Percentiles rank a stretch among this genome's conserved stretches.
Evolutionary conservation across 2,797 vertebrate genomes (phyloP).

Genomic region (Tauraco hartlaubi): DNA sequence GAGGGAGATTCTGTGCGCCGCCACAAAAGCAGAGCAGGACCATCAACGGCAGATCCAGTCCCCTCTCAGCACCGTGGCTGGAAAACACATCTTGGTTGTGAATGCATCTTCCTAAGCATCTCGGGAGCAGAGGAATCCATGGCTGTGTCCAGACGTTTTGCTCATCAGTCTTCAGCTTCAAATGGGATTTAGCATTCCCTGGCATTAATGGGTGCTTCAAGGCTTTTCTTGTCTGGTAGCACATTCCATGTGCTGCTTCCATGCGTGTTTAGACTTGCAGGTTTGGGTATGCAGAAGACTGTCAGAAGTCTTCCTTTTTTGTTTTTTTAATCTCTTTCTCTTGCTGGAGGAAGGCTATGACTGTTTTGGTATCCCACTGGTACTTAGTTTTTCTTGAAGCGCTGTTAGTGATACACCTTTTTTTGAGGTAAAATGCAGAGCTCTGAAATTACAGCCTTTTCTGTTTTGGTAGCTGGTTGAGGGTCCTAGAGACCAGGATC

Average conservation of each 20-base stretch:
- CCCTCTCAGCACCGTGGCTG: not conserved
- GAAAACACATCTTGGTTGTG: not conserved
- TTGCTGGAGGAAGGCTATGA: not conserved
- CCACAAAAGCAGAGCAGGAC: not conserved
- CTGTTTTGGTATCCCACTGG: not conserved
- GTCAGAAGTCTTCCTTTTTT: not conserved
- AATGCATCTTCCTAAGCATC: rapidly evolving
- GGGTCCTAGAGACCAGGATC: not conserved
- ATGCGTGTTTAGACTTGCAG: not conserved
- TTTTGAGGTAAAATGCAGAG: not conserved
- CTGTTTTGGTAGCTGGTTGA: not conserved
- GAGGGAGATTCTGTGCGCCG: not conserved
- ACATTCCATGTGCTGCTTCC: not conserved
- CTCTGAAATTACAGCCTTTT: not conserved
- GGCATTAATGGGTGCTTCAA: rapidly evolving
- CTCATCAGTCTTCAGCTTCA: not conserved
- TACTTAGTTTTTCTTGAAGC: not conserved
- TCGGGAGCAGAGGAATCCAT: not conserved
- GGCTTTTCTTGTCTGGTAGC: not conserved
- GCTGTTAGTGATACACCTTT: not conserved
- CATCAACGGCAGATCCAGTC: rapidly evolving
- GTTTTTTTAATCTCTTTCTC: rapidly evolving
- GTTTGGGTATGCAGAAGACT: not conserved
- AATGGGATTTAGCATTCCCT: not conserved
- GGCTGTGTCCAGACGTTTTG: not conserved